phyloP scores from a whole-genome alignment of 2,888 invertebrate genomes.

The Diarsia dahlii region DNA sequence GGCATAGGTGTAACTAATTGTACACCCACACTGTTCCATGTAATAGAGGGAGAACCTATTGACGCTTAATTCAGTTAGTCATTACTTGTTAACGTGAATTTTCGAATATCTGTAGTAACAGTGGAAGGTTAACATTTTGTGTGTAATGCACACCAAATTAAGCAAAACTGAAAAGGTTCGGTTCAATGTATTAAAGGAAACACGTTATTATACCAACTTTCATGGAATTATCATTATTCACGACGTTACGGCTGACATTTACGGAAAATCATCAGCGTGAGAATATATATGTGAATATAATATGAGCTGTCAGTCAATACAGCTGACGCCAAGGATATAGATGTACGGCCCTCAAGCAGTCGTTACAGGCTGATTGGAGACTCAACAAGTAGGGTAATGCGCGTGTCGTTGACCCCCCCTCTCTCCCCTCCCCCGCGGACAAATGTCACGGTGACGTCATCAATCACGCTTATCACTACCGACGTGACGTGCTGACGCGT shows the following conservation, averaged over 20 bases:
- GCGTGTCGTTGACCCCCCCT: slow-evolving; percentile 60
- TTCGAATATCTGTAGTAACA: not conserved
- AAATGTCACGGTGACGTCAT: slow-evolving; percentile 81
- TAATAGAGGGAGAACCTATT: too few relatives aligned
- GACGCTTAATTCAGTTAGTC: too few relatives aligned
- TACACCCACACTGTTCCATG: too few relatives aligned
- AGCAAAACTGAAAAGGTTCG: not conserved
- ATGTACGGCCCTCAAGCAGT: slow-evolving; percentile 58
- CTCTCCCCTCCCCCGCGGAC: slow-evolving; percentile 48
- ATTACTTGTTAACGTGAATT: not conserved
- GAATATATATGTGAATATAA: slow-evolving; percentile 58
- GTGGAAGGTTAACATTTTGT: not conserved
- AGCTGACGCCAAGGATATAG: slow-evolving; percentile 64
- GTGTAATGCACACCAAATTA: not conserved
- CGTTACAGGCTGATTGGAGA: slow-evolving; percentile 59
- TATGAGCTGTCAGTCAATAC: slow-evolving; percentile 66
- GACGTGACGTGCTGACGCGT: slow-evolving; percentile 70
- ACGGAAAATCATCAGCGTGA: slow-evolving; percentile 44
- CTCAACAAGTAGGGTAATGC: slow-evolving; percentile 77
- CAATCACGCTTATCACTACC: slow-evolving; percentile 86
- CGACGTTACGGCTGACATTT: slow-evolving; percentile 46
- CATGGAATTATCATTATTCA: slow-evolving; percentile 35
- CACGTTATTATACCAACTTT: slow-evolving; percentile 18
- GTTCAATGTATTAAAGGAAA: not conserved
- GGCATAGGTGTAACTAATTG: too few relatives aligned